Conservation (phyloP, 2,113 vertebrate species). For the Raja brachyura region DNA sequence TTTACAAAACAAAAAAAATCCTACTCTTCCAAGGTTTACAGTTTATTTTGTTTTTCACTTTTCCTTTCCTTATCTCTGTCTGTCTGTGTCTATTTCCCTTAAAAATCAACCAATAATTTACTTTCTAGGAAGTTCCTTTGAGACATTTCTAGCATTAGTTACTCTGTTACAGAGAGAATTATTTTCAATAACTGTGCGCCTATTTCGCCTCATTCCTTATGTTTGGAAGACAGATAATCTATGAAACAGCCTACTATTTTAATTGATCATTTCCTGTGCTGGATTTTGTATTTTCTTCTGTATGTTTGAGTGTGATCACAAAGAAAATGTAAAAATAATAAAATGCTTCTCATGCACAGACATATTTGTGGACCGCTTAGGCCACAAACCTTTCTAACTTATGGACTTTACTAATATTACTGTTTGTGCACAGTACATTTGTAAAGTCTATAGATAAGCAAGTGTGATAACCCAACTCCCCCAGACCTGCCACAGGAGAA, state of each 20-base stretch:
- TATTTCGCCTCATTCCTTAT: not conserved
- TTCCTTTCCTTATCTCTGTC: not conserved
- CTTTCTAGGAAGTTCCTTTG: not conserved
- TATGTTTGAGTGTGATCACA: not conserved
- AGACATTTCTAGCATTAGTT: not conserved
- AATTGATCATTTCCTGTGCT: not conserved
- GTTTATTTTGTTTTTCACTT: not conserved
- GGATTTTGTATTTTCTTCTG: not conserved
- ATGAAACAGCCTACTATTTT: not conserved
- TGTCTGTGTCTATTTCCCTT: not conserved
- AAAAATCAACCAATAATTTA: not conserved
- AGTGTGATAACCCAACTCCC: too few species aligned
- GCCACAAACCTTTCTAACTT: too few species aligned
- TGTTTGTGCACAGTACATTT: too few species aligned
- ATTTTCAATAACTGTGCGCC: not conserved
- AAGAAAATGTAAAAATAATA: not conserved
- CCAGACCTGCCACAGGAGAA: too few species aligned
- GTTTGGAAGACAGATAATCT: not conserved
- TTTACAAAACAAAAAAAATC: too few species aligned
- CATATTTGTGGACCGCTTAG: not conserved
- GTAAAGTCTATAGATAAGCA: not conserved
- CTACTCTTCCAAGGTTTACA: too few species aligned
- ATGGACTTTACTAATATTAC: too few species aligned
- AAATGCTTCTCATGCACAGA: not conserved
- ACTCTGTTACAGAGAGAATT: not conserved